phyloP scores from a whole-genome alignment of 1,140 invertebrate genomes.

The Scaptomyza graminum region DNA sequence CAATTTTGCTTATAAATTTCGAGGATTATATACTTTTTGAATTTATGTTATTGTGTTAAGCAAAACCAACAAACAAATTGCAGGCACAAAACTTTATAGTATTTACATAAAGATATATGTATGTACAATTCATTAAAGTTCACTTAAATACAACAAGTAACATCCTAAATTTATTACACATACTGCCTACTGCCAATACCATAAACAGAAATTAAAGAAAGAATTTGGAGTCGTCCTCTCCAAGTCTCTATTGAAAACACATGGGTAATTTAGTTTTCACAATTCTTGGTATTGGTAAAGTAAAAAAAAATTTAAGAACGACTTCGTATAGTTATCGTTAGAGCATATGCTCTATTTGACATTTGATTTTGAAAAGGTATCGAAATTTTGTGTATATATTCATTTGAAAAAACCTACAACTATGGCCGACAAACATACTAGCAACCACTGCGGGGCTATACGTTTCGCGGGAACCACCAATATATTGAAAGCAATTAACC shows the following conservation, averaged over 20 bases:
- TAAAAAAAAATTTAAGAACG: no score
- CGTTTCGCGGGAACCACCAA: not conserved
- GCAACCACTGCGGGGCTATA: not conserved
- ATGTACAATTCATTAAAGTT: conserved; percentile 35
- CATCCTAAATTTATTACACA: not conserved
- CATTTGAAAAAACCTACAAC: not conserved
- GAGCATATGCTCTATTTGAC: not conserved
- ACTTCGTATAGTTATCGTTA: no score
- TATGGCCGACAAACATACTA: conserved; percentile 22
- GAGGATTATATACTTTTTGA: conserved; percentile 17
- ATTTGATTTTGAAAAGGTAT: not conserved
- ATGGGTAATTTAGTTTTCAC: no score
- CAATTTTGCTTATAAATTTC: conserved; percentile 23
- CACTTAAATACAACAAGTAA: conserved; percentile 17
- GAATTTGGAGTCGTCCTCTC: no score
- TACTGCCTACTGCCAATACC: no score
- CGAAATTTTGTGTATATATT: not conserved
- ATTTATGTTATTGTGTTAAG: conserved; percentile 29
- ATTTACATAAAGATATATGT: conserved; percentile 15
- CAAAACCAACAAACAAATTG: conserved; percentile 16
- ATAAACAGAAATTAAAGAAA: no score
- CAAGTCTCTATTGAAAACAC: no score
- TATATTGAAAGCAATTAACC: conserved; percentile 25
- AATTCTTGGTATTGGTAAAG: no score
- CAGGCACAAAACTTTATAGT: conserved; percentile 6